Percentiles rank a stretch among this genome's conserved stretches.
Evolutionary conservation across 2,888 invertebrate species (phyloP).

Genomic region (Nebria brevicollis): DNA sequence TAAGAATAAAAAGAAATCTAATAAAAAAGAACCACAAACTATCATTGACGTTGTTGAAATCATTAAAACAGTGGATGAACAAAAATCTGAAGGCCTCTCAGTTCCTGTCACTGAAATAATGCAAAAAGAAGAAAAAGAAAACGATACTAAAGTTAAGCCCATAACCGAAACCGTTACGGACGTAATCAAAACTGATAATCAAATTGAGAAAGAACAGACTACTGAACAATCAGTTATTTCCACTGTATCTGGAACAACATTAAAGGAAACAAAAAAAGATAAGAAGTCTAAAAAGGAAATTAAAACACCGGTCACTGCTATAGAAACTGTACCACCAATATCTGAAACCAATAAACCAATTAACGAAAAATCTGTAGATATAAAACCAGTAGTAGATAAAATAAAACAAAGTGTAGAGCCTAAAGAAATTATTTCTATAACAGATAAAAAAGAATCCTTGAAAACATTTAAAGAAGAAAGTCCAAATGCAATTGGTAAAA

Average conservation of each 20-base stretch:
- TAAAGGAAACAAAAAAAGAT: conserved; percentile 5
- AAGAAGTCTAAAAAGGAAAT: conserved; percentile 5
- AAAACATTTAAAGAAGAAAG: conserved; percentile 21
- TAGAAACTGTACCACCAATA: not conserved
- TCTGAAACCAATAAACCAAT: not conserved
- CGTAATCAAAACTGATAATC: not conserved
- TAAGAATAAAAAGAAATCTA: conserved; percentile 6
- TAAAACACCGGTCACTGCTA: conserved; percentile 2
- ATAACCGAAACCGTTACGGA: not conserved
- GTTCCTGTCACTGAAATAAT: not conserved
- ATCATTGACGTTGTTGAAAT: not conserved
- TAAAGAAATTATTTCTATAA: conserved; percentile 5
- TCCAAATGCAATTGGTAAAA: conserved; percentile 15
- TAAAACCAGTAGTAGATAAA: conserved; percentile 19
- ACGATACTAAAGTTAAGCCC: not conserved
- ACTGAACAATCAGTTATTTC: not conserved
- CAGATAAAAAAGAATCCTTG: conserved; percentile 4
- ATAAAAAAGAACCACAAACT: conserved; percentile 4
- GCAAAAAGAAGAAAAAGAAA: conserved; percentile 3
- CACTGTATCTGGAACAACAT: not conserved
- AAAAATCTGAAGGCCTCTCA: not conserved
- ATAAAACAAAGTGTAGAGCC: conserved; percentile 5
- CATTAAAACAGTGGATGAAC: conserved; percentile 2
- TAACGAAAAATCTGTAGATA: conserved; percentile 20
- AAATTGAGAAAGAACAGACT: not conserved